phyloP scores from a whole-genome alignment of 1,140 invertebrate genomes.

The Trichonephila clavipes region DNA sequence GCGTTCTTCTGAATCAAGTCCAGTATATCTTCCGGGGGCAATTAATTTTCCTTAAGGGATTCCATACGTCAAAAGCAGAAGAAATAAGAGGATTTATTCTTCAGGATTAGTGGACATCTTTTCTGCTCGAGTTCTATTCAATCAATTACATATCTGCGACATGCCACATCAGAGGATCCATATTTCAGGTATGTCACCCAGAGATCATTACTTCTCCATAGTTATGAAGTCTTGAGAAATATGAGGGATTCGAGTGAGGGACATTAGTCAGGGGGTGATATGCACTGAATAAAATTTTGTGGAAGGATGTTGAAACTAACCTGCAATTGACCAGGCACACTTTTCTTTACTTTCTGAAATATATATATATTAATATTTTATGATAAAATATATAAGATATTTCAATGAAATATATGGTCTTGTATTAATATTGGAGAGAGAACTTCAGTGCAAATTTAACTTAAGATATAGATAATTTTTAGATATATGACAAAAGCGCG shows the following conservation, averaged over 20 bases:
- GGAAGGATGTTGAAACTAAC: no score
- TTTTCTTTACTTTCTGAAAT: no score
- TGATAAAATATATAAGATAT: no score
- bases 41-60: conserved; percentile 38
- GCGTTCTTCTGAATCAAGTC: conserved; percentile 26
- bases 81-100: conserved; percentile 28
- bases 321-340: no score
- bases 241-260: background rate
- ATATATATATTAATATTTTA: no score
- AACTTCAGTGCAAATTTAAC: no score
- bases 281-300: no score
- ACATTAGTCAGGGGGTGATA: background rate
- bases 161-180: background rate
- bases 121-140: conserved; percentile 20
- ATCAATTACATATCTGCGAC: conserved; percentile 31
- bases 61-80: background rate
- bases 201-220: background rate
- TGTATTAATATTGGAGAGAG: no score
- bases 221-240: background rate
- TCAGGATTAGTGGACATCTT: conserved; percentile 16
- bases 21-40: background rate
- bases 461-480: no score
- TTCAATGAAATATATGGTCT: no score
- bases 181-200: background rate
- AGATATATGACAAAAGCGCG: no score